Conservation (phyloP, 1,140 invertebrate genomes). For the Asbolus verrucosus region DNA sequence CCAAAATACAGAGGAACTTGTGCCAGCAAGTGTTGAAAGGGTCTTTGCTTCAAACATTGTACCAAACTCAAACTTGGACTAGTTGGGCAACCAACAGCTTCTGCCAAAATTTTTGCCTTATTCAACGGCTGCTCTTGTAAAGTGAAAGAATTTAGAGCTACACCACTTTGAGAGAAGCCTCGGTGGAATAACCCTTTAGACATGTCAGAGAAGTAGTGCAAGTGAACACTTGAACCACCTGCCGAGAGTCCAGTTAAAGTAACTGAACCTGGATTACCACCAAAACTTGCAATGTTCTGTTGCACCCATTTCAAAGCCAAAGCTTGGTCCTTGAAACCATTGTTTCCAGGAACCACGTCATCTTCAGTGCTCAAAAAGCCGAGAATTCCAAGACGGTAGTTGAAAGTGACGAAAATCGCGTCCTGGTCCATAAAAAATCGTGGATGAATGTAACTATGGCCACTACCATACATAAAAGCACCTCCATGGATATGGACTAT, state of each 20-base stretch:
- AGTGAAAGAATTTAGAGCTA: conserved; percentile 76
- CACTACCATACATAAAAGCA: conserved; percentile 70
- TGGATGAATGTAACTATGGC: conserved; percentile 67
- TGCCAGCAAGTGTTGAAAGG: conserved; percentile 6
- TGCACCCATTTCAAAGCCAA: conserved; percentile 72
- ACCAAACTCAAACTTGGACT: conserved; percentile 71
- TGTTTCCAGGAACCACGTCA: conserved; percentile 69
- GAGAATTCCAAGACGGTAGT: conserved; percentile 74
- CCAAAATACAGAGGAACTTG: conserved; percentile 11
- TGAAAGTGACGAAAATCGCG: conserved; percentile 73
- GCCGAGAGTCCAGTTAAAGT: conserved; percentile 69
- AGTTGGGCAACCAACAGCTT: conserved; percentile 77
- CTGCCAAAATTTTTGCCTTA: conserved; percentile 76
- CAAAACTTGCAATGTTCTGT: conserved; percentile 70
- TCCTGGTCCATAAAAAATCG: conserved; percentile 71
- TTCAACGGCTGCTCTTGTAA: conserved; percentile 67
- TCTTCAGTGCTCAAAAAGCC: conserved; percentile 73
- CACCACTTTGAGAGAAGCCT: conserved; percentile 84
- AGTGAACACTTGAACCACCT: conserved; percentile 70
- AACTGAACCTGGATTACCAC: conserved; percentile 68
- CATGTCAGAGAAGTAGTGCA: conserved; percentile 69
- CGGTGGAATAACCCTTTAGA: conserved; percentile 72
- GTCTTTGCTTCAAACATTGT: conserved; percentile 72
- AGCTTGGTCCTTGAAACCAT: conserved; percentile 73
- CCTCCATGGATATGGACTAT: conserved; percentile 73